Percentiles rank a stretch among this genome's conserved stretches.
phyloP scores from a whole-genome alignment of 2,113 vertebrate genomes.

The Trichomycterus rosablanca region DNA sequence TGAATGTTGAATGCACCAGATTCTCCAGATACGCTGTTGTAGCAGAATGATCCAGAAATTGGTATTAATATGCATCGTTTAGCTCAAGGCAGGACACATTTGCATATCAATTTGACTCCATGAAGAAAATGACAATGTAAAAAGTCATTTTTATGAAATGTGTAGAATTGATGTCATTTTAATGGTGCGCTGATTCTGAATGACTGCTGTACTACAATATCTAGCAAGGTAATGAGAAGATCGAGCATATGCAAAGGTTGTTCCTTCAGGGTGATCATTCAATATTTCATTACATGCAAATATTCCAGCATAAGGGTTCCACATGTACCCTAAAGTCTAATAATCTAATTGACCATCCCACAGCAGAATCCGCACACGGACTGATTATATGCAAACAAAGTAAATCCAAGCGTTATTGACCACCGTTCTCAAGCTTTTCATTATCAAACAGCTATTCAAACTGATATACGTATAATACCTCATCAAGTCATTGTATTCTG shows the following conservation, averaged over 20 bases:
- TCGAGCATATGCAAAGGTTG: conserved; percentile 60
- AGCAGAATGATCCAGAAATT: no score
- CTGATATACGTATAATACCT: no score
- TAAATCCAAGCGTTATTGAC: conserved; percentile 21
- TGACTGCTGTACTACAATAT: no score
- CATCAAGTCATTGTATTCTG: conserved; percentile 90
- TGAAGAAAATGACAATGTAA: no score
- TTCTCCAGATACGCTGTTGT: no score
- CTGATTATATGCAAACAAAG: conserved; percentile 26
- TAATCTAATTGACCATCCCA: conserved; percentile 20
- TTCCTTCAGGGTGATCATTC: conserved; percentile 62
- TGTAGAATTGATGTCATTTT: no score
- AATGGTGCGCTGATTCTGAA: no score
- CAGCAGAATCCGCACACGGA: conserved; percentile 6
- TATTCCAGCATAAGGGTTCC: conserved; percentile 4
- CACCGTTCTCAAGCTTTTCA: conserved; percentile 64
- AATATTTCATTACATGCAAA: conserved; percentile 71
- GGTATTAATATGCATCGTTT: no score
- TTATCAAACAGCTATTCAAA: conserved; percentile 84
- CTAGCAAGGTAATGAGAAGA: conserved; percentile 66
- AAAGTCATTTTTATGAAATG: no score
- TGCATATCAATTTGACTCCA: no score
- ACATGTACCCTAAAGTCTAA: conserved; percentile 21
- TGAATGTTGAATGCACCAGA: no score
- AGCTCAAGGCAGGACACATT: no score